Evolutionary conservation across 2,888 invertebrate species (phyloP).

Genomic region (Rotaria sp.): DNA sequence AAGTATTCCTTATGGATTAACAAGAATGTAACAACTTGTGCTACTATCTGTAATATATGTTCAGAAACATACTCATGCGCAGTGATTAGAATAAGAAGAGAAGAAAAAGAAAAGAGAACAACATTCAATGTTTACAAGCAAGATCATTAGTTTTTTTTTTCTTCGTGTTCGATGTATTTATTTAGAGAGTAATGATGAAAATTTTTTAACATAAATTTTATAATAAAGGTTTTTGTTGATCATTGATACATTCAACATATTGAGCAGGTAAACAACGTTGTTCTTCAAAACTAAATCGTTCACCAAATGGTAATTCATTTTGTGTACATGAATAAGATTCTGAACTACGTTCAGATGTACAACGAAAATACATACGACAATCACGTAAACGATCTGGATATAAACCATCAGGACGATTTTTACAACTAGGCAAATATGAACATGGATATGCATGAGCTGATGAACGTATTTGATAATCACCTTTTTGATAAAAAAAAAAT

Average conservation of each 20-base stretch:
- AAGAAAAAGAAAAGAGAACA: not conserved
- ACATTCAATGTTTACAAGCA: not conserved
- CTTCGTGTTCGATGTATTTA: not conserved
- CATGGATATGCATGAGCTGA: constrained; percentile 26
- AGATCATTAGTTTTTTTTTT: not conserved
- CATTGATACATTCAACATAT: constrained; percentile 1
- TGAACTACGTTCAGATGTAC: not conserved
- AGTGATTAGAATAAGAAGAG: not conserved
- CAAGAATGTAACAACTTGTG: not conserved
- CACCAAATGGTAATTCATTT: not conserved
- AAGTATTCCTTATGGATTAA: not conserved
- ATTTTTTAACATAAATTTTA: not conserved
- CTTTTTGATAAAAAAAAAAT: not conserved
- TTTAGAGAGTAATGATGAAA: not conserved
- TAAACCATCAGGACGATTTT: not conserved
- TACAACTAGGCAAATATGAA: constrained; percentile 20
- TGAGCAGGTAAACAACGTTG: not conserved
- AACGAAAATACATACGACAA: constrained; percentile 22
- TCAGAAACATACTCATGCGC: not conserved
- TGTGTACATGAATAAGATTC: constrained; percentile 9
- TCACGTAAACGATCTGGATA: constrained; percentile 27
- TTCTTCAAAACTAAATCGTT: constrained; percentile 28
- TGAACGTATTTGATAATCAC: constrained; percentile 23
- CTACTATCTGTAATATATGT: not conserved
- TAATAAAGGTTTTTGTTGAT: not conserved